Percentiles rank a stretch among this genome's conserved stretches.
phyloP scores from a whole-genome alignment of 2,797 vertebrate genomes.

The Cercopithecus diana region DNA sequence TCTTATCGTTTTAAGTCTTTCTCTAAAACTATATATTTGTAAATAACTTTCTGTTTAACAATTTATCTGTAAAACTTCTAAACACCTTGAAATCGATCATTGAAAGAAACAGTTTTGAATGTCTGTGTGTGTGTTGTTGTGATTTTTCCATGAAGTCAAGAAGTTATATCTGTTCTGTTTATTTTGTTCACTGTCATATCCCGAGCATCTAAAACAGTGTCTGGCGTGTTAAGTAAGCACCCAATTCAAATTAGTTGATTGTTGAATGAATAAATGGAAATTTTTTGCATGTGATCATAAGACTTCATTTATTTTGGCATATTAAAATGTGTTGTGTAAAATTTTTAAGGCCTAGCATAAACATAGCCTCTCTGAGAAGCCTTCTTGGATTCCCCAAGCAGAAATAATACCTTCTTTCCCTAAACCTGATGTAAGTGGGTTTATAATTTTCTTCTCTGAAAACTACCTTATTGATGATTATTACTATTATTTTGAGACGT shows the following conservation, averaged over 20 bases:
- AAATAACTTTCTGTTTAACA: not conserved
- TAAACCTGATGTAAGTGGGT: not conserved
- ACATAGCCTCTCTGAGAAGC: not conserved
- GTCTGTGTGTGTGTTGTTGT: not conserved
- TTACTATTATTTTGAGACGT: not conserved
- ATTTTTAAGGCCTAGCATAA: not conserved
- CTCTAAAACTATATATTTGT: not conserved
- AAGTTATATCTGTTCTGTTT: not conserved
- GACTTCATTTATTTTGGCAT: not conserved
- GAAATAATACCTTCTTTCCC: not conserved
- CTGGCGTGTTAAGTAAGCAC: not conserved
- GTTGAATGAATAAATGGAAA: not conserved
- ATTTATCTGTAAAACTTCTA: not conserved
- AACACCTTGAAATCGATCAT: not conserved
- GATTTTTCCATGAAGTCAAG: not conserved
- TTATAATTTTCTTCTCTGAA: conserved; percentile 29
- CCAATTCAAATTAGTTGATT: not conserved
- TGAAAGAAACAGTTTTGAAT: not conserved
- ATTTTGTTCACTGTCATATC: not conserved
- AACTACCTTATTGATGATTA: not conserved
- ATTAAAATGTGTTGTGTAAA: not conserved
- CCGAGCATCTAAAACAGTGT: not conserved
- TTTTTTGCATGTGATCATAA: not conserved
- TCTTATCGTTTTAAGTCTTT: not conserved
- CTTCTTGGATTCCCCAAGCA: not conserved